A percentile compares a stretch with the other conserved stretches of the same genome.
Conservation (phyloP, 2,113 vertebrate species). For the Lepidothrix coronata region DNA sequence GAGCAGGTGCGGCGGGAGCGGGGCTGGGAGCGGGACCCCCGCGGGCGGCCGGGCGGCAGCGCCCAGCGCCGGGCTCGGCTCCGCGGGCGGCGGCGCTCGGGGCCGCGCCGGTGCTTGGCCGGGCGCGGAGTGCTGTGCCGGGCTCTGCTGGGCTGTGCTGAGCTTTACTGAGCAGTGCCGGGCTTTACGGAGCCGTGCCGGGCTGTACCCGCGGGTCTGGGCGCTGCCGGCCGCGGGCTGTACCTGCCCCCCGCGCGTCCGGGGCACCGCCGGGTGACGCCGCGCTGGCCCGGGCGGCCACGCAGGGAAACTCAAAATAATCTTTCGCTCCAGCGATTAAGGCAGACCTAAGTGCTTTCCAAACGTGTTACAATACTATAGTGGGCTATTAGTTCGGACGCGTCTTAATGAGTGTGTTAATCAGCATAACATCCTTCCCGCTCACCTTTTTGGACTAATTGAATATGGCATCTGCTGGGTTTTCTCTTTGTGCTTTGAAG, state of each 20-base stretch:
- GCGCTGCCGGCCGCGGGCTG: not conserved
- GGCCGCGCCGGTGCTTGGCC: not conserved
- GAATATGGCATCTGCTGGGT: not conserved
- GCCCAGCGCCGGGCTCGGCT: not conserved
- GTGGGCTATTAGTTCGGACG: not conserved
- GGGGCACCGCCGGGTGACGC: rapidly evolving
- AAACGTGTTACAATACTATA: not conserved
- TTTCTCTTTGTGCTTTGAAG: constrained; percentile 12
- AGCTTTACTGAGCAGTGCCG: rapidly evolving
- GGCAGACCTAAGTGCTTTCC: not conserved
- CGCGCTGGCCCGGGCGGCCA: not conserved
- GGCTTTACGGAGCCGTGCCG: too few species aligned
- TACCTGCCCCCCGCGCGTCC: not conserved
- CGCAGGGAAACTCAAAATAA: not conserved
- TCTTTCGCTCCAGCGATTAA: not conserved
- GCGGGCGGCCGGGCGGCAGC: too few species aligned
- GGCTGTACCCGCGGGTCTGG: not conserved
- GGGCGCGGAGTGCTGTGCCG: too few species aligned
- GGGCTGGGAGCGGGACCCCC: not conserved
- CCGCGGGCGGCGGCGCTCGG: not conserved
- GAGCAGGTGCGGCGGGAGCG: not conserved
- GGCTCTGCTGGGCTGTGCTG: rapidly evolving
- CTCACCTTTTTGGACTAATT: not conserved
- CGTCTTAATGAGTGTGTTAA: not conserved
- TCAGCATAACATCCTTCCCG: not conserved